Evolutionary conservation across 2,797 vertebrate species (phyloP), one percentile per base, ranked within the genome.

Genomic region (Etheostoma perlongum): DNA sequence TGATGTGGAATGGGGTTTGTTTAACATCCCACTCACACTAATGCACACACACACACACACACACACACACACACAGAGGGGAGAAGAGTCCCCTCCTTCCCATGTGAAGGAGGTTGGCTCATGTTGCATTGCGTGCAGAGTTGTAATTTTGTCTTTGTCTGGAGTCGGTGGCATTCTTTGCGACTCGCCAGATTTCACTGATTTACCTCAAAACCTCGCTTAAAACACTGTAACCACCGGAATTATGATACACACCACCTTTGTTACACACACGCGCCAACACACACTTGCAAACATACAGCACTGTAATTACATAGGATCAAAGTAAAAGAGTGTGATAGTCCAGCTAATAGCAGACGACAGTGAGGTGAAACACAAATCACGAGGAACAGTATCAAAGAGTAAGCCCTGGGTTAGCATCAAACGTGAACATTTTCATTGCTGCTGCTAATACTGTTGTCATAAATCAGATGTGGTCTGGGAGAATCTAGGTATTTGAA

Each of bases 111-210:
- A 71, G 57, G 27, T 49, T 49, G 82, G 74, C 72, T 90, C 66
- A 13, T 81, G 78, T 88, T 91, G 79, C 78, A 59, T 89, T 82
- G 87, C 86, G 86, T 92, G 90, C 85, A 64, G 84, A 74, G 76
- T 62, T 70, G 74, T 62, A 82, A 88, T 90, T 88, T 86, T 61
- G 74, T 76, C 61, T 71, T 40, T 46, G 83, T 90, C 82, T 88
- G 62, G 63, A 79, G 55, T 82, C 47, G n/a, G 54, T 84, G 63
- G 74, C 66, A 27, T 75, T 77, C 64, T 61, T 57, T 54, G 59
- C 27, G 9, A 64, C 70, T 40, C 19, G 69, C 76, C 73, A 78
- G 77, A 82, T 83, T 74, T 84, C 79, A 18, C 80, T 74, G 64
- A 76, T 83, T 66, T 67, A 49, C 63, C 80, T 69, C 10, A 5